phyloP scores from a whole-genome alignment of 64 coral and sea anemone genomes.

The Trachythela sp. region DNA sequence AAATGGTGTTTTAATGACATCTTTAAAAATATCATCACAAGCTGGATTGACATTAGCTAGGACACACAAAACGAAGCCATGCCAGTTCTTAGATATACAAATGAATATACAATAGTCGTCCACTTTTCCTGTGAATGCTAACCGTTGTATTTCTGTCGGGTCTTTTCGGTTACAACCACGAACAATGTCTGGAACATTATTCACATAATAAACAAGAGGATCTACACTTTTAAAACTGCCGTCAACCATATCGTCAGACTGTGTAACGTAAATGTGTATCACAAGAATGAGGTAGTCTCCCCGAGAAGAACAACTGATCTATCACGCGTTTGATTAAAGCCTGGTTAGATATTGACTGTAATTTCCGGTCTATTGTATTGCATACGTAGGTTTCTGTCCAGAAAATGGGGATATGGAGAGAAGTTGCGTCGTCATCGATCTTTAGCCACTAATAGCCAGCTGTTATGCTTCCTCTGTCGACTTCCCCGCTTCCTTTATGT shows the following conservation, averaged over 20 bases:
- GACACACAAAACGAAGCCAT: slow-evolving; percentile 58
- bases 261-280: too few relatives aligned
- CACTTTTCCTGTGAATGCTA: slow-evolving; percentile 23
- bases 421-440: too few relatives aligned
- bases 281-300: too few relatives aligned
- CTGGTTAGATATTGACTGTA: too few relatives aligned
- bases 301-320: too few relatives aligned
- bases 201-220: slow-evolving; percentile 64
- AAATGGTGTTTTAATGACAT: slow-evolving; percentile 47
- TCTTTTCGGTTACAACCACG: slow-evolving; percentile 47
- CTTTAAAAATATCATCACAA: not conserved
- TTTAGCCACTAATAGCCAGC: too few relatives aligned
- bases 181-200: slow-evolving; percentile 45
- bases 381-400: too few relatives aligned
- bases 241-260: not conserved
- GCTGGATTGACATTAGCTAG: slow-evolving; percentile 22
- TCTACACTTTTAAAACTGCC: slow-evolving; percentile 35
- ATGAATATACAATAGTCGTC: slow-evolving; percentile 63
- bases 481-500: too few relatives aligned
- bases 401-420: too few relatives aligned
- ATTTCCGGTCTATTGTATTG: too few relatives aligned
- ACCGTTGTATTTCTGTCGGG: slow-evolving; percentile 4
- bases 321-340: too few relatives aligned
- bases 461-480: too few relatives aligned
- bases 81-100: slow-evolving; percentile 55